Base-by-base conservation (phyloP, 2,888 invertebrate genomes). In the Morpho helenor region DNA sequence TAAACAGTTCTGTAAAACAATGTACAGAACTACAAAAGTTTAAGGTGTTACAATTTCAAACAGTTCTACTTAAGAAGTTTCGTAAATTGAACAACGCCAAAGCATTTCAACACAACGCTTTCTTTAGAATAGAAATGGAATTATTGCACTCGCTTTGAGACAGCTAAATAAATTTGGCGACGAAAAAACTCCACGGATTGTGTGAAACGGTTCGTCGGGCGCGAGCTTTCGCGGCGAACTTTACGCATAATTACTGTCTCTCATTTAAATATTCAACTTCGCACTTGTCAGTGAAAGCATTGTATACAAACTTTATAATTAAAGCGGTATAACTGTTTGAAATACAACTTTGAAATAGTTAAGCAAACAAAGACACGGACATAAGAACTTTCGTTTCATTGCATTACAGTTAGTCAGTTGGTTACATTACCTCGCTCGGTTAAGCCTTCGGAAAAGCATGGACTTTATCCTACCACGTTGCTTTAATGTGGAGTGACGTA, bases 221-320 rank as follows among this genome's bases (percentile, higher is more conserved):
- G 46, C 48, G 54, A 55, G 46, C 56, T 43, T 53, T 45, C 49
- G 48, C 56, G 63, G 52, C 59, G 52, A 62, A 65, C 56, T 66
- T 65, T 62, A 52, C 59, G 66, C 60, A 65, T 66, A 65, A 65
- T 66, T 63, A 62, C 60, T 60, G 52, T 52, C 57, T 57, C 60
- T 65, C 60, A 63, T 65, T 66, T 65, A 61, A 66, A 65, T 66
- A 59, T 62, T 60, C 53, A 55, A 57, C 61, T 61, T 57, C 49
- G 49, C 40, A 61, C 62, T 63, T 59, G 59, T 62, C 59, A 59
- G 61, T 61, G 54, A 61, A 58, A 59, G 56, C 61, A 57, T 63
- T 61, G 63, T 59, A 49, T 47, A 60, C 43, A 57, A 62, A 60
- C 46, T 61, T 63, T 59, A 49, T 58, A 63, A 61, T 58, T 44